Base-by-base conservation (phyloP, 2,113 vertebrate species). In the Mionectes macconnelli region DNA sequence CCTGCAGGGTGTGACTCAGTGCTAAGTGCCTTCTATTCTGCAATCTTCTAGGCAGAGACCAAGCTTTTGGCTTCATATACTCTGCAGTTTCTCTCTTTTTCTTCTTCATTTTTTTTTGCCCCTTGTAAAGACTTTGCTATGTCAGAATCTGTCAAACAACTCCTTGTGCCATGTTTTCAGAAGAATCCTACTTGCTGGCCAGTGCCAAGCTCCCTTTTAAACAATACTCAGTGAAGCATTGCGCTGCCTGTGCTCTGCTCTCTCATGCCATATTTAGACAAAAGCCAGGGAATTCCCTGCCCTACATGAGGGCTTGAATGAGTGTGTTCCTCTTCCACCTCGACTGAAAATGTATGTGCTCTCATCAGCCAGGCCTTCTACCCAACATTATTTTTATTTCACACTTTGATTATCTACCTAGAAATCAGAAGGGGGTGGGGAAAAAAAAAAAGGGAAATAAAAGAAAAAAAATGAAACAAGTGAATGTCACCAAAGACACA, bases 211-310 rank as follows among this genome's bases (percentile, higher is more conserved):
- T 72, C 87, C 94, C 97, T 97, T 97, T 96, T 96, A 97, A 97
- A 97, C 97, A 96, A 95, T 95, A 75, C 93, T 94, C 76, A n/a
- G 94, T 96, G 96, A 97, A 95, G 93, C 93, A 97, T 84, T 91
- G 90, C 91, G 0, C 27, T 75, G 93, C 90, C 87, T 90, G 67
- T 69, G 67, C 93, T 88, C 78, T 2, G 74, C 92, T 96, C 82
- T 94, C 14, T 10, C 89, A 66, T 88, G 95, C 98, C 98, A 97
- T 98, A 98, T 98, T 98, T 97, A 97, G 98, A 96, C 97, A 98
- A 98, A 97, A 98, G 97, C 96, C 13, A 94, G 81, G 98, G 98
- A 97, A 97, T 97, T 97, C 98, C 98, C 97, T 97, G 79, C 50
- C 93, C 84, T 22, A 4, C 35, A 70, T 14, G 56, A 45, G 37